Evolutionary conservation across 92 coral and sea anemone genomes (phyloP), one percentile per base, ranked within the genome.

Genomic region (Bergia sp.): DNA sequence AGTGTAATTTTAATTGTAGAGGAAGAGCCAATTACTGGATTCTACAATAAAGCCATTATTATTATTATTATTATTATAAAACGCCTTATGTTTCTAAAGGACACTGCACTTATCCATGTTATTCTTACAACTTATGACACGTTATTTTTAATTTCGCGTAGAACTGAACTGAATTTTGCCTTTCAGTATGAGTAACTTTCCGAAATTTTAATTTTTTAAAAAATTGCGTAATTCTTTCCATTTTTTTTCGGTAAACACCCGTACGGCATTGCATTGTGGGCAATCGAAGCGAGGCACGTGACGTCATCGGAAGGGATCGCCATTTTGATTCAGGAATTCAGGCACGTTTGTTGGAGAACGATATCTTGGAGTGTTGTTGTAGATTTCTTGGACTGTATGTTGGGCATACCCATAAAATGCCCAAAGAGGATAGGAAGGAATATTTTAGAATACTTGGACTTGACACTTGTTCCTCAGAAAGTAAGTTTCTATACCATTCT

Each of bases 391-490:
- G 91, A 81, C 89, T 95, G 94, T 91, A 93, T 93, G 95, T 92
- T 73, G 91, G 89, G 91, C 76, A 93, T 85, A 85, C 87, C 90
- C 40, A 89, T 79, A 97, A 92, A 91, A 97, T 97, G 99, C 99
- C 99, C 85, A 97, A 96, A 92, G 99, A 95, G 92, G 98, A 96
- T 69, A 96, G 91, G 93, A 95, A 92, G 82, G 97, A 96, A 89
- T 91, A 86, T 89, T 93, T 94, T 91, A 96, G 92, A 94, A 86
- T 92, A 88, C 96, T 97, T 64, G 96, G 96, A 87, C 91, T 97
- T 73, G 98, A 94, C 73, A 93, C 81, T 84, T 93, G 89, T 86
- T 92, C 98, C 77, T 83, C 96, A 4, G 94, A 95, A 90, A 94
- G 98, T 97, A 97, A 82, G 99, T 94, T 29, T 76, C 23, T 44